Base-by-base conservation (phyloP, 2,797 vertebrate species). In the Numenius phaeopus region DNA sequence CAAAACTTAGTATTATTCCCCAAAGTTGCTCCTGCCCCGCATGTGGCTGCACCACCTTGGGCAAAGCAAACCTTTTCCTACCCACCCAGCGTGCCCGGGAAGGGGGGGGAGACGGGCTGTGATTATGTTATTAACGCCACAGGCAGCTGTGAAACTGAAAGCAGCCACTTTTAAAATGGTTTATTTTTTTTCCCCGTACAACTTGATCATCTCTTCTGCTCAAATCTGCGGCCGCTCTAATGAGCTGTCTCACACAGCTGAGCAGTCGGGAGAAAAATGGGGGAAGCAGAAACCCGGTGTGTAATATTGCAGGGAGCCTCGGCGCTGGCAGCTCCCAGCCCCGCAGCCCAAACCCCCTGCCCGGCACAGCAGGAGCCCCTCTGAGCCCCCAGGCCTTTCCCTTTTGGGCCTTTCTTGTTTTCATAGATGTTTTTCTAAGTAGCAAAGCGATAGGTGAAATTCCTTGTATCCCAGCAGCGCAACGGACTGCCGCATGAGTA, bases 391-490 rank as follows among this genome's bases (percentile, higher is more conserved):
- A 15, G 26, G 0, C 10, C 20, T 59, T 76, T 65, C 19, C 11
- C 26, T 83, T 86, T 47, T 17, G 49, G 29, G 4, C 26, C 4
- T 70, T 82, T 42, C 37, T 29, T 26, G 6, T 19, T 92, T 67
- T 52, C 49, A 29, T 9, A 27, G n/a, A 0, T 46, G 2, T 72
- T 90, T 80, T 71, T 18, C 47, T 6, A 20, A 16, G 90, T 2
- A 39, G 70, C 12, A 17, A 20, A 91, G 13, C 1, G n/a, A 3
- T 19, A 14, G 17, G 11, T 21, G 69, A 30, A 59, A 50, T 42
- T 81, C 26, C 40, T 54, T 2, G 39, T 27, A 4, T 39, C 39
- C 61, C 2, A 0, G 9, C 69, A 46, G 54, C 0, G 1, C 37
- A 1, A 4, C 0, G 39, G 5, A 10, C 30, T 55, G 49, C 17